Evolutionary conservation across 2,113 vertebrate species (phyloP), one percentile per base, ranked within the genome.

Genomic region (Trachemys scripta): DNA sequence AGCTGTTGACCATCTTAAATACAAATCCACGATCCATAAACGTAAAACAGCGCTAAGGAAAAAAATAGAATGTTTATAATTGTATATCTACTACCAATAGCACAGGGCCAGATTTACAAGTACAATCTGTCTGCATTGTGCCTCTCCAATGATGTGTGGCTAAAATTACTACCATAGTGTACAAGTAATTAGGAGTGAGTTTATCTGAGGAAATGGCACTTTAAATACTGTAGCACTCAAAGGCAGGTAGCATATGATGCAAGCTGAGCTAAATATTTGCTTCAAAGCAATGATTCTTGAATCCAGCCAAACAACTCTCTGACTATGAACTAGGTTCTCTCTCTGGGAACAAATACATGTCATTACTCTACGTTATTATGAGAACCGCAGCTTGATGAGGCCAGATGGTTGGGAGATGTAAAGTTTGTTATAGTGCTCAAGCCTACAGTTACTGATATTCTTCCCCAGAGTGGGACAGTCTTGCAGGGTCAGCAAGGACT

Each of bases 1-100:
- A 99, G 95, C 98, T 99, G 97, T 99, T 99, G 75, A 99, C 98
- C 92, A 99, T 98, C 96, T 98, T 99, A 98, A 99, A 99, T 91
- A 99, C 99, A 97, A 99, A 99, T 87, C 99, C 99, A 98, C 99
- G 98, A 97, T 99, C 99, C 99, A 99, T 99, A 95, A 99, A 98
- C 0, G 99, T 99, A 88, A 99, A 99, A 94, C 99, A 99, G 57
- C 99, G 99, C 99, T 99, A 86, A 59, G 78, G 89, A 91, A 95
- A 16, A 24, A 49, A 82, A 92, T 42, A 83, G 88, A 51, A 80
- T 2, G 85, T 87, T 53, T 57, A 80, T 25, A 80, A 54, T 75
- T 91, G 78, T 79, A 65, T 29, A 72, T 49, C 1, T 35, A 50
- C 54, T 84, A 80, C 17, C 3, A 29, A 25, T 31, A 96, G 49